Conservation (phyloP, 1,140 invertebrate genomes). For the Drosophila bocki region DNA sequence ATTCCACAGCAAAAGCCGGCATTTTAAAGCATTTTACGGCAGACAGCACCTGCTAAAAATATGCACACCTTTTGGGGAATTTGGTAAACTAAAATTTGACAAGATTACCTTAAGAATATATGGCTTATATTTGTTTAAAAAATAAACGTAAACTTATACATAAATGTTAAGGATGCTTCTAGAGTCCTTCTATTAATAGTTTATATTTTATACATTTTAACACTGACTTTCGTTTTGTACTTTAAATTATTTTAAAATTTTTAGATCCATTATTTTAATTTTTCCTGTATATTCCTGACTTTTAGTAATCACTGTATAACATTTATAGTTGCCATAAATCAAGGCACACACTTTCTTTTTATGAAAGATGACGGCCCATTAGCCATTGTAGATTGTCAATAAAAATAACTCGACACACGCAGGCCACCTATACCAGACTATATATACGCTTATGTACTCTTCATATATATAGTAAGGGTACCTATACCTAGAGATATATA, state of each 20-base stretch:
- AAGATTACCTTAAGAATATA: not conserved
- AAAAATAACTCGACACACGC: slow-evolving; percentile 27
- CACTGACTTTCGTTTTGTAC: accelerated
- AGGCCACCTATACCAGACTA: slow-evolving; percentile 12
- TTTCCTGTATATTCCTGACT: not conserved
- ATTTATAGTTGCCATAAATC: slow-evolving; percentile 13
- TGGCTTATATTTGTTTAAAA: not conserved
- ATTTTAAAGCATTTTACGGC: slow-evolving; percentile 58
- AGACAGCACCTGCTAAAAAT: slow-evolving; percentile 45
- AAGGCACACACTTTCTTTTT: slow-evolving; percentile 15
- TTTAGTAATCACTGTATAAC: not conserved
- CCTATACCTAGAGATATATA: slow-evolving; percentile 12
- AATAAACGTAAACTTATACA: not conserved
- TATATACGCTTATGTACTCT: slow-evolving; percentile 11
- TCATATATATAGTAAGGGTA: not conserved
- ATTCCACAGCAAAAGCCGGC: slow-evolving; percentile 46
- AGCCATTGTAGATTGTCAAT: slow-evolving; percentile 52
- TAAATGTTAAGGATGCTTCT: no score
- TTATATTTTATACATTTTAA: not conserved
- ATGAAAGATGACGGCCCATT: slow-evolving; percentile 25
- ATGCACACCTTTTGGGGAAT: slow-evolving; percentile 17
- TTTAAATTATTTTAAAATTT: not conserved
- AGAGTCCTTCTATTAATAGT: not conserved
- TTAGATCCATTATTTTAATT: no score
- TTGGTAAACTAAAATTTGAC: not conserved